Evolutionary conservation across 2,888 invertebrate species (phyloP), one percentile per base, ranked within the genome.

Genomic region (Dioctria rufipes): DNA sequence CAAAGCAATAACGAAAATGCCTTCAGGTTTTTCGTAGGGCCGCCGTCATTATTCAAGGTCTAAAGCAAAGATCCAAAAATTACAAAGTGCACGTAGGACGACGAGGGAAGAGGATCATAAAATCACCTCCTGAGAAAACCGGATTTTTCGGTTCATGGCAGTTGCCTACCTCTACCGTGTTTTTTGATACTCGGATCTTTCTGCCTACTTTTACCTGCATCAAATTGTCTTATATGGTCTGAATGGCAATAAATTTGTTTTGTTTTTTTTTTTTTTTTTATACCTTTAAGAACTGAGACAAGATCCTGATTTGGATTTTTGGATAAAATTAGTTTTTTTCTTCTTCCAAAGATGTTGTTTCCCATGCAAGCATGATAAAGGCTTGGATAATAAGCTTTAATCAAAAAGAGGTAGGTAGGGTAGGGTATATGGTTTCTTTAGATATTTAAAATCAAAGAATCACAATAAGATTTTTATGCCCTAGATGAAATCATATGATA

Each of bases 231-330:
- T 67, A 25, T 49, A 46, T 49, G 67, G 37, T 67, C 49, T 67
- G 46, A 42, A 46, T 13, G 37, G 67, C 67, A 49, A 67, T 67
- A 67, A 67, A 67, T 67, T 67, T 67, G 67, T 43, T 49, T 67
- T 60, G 6, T 25, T 37, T 6, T 43, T 39, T 13, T 46, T 25
- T 42, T 67, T 25, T 25, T 25, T 25, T 25, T 25, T 25, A 2
- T 25, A 25, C 25, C 25, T 25, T 25, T 25, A 25, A 25, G 67
- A 46, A 67, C 42, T 46, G 67, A 67, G 67, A 67, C 37, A 67
- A 67, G 46, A 67, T 67, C 67, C 43, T 49, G 67, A 49, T 67
- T 67, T 67, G 67, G 67, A 67, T 49, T 67, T 67, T 67, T 42
- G 67, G 67, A 67, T 67, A 67, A 67, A 67, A 67, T 67, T 42